Percentiles rank a stretch among this genome's conserved stretches.
These are phyloP conservation scores for Hylomyscus alleni DNA, from an alignment of 2,797 vertebrate species.

Conservation along the genomic window DNA sequence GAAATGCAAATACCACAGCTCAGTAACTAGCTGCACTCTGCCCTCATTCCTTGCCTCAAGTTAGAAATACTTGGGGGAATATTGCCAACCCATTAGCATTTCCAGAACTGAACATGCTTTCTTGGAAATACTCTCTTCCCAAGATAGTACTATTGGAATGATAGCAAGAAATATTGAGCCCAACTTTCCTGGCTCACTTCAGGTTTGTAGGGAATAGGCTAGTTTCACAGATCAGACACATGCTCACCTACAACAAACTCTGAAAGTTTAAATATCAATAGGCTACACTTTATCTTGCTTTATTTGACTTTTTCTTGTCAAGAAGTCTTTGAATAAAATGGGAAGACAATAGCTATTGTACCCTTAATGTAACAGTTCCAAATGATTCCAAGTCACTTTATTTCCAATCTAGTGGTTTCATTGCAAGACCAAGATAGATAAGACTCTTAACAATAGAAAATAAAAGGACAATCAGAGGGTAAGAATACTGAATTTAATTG, in stretches of 20 bases:
- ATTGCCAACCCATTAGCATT: slow-evolving; percentile 87
- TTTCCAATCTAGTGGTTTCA: not conserved
- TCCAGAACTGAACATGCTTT: slow-evolving; percentile 85
- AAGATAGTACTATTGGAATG: slow-evolving; percentile 83
- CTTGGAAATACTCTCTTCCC: slow-evolving; percentile 87
- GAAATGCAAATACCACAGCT: slow-evolving; percentile 25
- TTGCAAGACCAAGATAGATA: not conserved
- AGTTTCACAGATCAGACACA: slow-evolving; percentile 43
- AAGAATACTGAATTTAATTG: not conserved
- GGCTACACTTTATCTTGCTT: not conserved
- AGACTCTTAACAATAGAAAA: slow-evolving; percentile 10
- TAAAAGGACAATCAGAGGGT: not conserved
- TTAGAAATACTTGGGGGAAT: slow-evolving; percentile 80
- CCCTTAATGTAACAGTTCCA: not conserved
- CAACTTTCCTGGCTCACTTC: slow-evolving; percentile 67
- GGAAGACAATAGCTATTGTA: not conserved
- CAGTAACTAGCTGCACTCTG: slow-evolving; percentile 75
- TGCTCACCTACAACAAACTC: slow-evolving; percentile 57
- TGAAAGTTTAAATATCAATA: slow-evolving; percentile 45
- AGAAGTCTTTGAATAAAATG: not conserved
- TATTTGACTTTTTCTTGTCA: slow-evolving; percentile 24
- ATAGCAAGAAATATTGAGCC: slow-evolving; percentile 76
- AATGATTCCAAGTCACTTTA: not conserved
- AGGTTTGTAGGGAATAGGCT: slow-evolving; percentile 45
- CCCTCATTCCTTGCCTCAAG: slow-evolving; percentile 68